These are phyloP conservation scores for Amblyteles armatorius DNA, from an alignment of 2,888 invertebrate genomes.

Conservation along the genomic window DNA sequence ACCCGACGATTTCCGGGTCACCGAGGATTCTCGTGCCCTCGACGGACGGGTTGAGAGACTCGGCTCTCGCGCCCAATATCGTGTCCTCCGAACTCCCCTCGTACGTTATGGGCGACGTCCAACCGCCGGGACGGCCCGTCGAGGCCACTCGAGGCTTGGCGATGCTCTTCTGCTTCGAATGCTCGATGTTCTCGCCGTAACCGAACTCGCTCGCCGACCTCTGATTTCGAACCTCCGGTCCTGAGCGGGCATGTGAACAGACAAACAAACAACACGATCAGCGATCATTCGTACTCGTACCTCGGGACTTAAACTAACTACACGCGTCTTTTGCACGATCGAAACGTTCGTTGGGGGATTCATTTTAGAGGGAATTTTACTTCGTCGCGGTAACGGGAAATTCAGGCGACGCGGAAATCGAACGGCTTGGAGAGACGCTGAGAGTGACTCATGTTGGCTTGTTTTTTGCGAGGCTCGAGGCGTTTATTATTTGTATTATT, in stretches of 20 bases:
- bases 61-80: constrained; percentile 88
- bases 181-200: constrained; percentile 8
- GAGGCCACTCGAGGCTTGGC: constrained; percentile 29
- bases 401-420: neutral
- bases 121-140: constrained; percentile 66
- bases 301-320: neutral
- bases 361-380: neutral
- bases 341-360: neutral
- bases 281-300: neutral
- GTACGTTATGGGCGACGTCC: constrained; percentile 86
- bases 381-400: neutral
- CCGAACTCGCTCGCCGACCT: constrained; percentile 22
- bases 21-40: constrained; percentile 76
- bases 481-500: no score
- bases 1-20: constrained; percentile 57
- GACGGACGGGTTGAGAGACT: constrained; percentile 83
- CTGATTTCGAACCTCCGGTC: constrained; percentile 22
- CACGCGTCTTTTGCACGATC: neutral
- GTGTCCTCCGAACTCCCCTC: constrained; percentile 90
- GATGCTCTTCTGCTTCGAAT: constrained; percentile 30
- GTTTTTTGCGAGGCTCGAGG: no score
- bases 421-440: neutral
- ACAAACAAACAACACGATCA: constrained; percentile 2
- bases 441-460: neutral
- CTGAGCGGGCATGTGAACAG: neutral